Base-by-base conservation (phyloP, 2,888 invertebrate genomes). In the Thyatira batis region DNA sequence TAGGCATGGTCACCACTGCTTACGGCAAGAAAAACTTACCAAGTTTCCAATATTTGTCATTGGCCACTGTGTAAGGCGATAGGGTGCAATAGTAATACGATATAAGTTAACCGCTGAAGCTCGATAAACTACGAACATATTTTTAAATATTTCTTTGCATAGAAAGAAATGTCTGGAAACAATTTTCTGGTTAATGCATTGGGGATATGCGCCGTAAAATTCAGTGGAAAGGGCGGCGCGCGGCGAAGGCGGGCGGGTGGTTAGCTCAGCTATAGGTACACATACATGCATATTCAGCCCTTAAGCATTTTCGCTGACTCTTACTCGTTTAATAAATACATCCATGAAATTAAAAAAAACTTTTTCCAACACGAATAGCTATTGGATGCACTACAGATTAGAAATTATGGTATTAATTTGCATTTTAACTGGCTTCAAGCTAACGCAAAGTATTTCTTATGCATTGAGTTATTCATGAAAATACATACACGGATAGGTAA, bases 251-350 rank as follows among this genome's bases (percentile, higher is more conserved):
- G 64, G 61, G 52, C 51, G 61, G 61, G 33, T 39, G 2, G 30
- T 1, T 30, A 30, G 30, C 30, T 30, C n/a, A 11, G 30, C 10
- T 30, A 11, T 39, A 39, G 3, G 3, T 23, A 23, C 17, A 8
- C 8, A 45, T 39, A 39, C 23, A 4, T 23, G 6, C 17, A 8
- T 13, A 45, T 60, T 60, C 61, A 57, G 61, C 64, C 69, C 52
- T 69, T 74, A 68, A 63, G 60, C 60, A 67, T 74, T 71, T 71
- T 73, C 67, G 66, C 75, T 73, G 73, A 74, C 69, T 73, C 70
- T 59, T 59, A 61, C 61, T 71, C 73, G 69, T 73, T 73, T 76
- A 76, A 69, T 69, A 71, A 71, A 72, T 71, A 70, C 70, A 69
- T 69, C 60, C 52, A 60, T 54, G 33, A 54, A 48, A 58, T 52